phyloP scores from a whole-genome alignment of 2,888 invertebrate species.

The Exephanes ischioxanthus region DNA sequence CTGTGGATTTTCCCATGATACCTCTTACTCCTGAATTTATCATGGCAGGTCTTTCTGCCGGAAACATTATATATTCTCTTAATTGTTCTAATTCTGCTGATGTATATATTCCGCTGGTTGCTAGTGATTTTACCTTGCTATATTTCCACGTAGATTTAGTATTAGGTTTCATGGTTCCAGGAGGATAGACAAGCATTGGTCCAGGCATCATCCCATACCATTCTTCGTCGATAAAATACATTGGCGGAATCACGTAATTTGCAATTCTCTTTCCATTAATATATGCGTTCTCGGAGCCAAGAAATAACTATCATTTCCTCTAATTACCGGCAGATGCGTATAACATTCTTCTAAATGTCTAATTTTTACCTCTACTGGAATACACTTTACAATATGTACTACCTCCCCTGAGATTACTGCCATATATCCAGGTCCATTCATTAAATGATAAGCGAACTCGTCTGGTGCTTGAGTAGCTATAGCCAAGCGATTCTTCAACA shows the following conservation, averaged over 20 bases:
- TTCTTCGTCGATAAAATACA: background rate
- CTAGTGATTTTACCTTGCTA: background rate
- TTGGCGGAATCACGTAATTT: slow-evolving; percentile 38
- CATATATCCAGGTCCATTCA: slow-evolving; percentile 65
- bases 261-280: slow-evolving; percentile 65
- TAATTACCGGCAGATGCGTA: slow-evolving; percentile 47
- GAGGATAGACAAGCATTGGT: background rate
- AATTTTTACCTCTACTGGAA: slow-evolving; percentile 65
- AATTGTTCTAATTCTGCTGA: background rate
- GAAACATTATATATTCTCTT: background rate
- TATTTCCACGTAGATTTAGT: background rate
- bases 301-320: slow-evolving; percentile 12
- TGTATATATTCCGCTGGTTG: background rate
- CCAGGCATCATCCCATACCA: slow-evolving; percentile 33
- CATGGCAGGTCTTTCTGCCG: background rate
- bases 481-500: slow-evolving; percentile 63
- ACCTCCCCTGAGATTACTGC: slow-evolving; percentile 51
- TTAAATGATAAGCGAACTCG: too few relatives aligned
- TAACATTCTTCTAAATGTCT: slow-evolving; percentile 65
- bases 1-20: background rate
- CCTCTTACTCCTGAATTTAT: background rate
- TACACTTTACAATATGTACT: slow-evolving; percentile 69
- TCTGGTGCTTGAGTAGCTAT: background rate
- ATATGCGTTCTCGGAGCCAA: slow-evolving; percentile 67
- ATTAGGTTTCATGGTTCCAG: background rate